Evolutionary conservation across 2,113 vertebrate genomes (phyloP).

Genomic region (Phylloscopus trochilus): DNA sequence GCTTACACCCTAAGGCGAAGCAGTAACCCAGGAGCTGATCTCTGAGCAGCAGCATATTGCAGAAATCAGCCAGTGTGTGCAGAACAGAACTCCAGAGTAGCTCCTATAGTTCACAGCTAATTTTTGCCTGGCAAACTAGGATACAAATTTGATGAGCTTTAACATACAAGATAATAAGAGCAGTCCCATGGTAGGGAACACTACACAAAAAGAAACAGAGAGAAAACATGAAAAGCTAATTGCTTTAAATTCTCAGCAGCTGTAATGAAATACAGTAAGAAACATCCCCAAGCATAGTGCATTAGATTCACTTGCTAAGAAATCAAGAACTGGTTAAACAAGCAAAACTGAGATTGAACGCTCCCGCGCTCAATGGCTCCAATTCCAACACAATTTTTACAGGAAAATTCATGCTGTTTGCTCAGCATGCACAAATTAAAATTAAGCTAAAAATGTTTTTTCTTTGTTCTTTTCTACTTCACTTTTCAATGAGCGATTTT

Average conservation of each 20-base stretch:
- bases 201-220: slow-evolving; percentile 24
- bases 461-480: neutral
- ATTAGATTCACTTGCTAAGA: slow-evolving; percentile 6
- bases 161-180: slow-evolving; percentile 23
- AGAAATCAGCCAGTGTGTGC: neutral
- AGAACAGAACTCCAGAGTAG: neutral
- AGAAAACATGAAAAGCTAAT: slow-evolving; percentile 44
- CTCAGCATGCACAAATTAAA: slow-evolving; percentile 33
- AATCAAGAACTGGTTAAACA: slow-evolving; percentile 51
- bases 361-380: slow-evolving; percentile 23
- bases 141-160: slow-evolving; percentile 43
- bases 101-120: neutral
- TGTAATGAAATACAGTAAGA: slow-evolving; percentile 45
- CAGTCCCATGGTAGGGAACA: neutral
- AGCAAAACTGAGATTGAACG: slow-evolving; percentile 39
- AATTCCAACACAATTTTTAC: slow-evolving; percentile 40
- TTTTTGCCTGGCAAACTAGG: slow-evolving; percentile 18
- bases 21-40: neutral
- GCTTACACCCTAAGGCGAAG: neutral
- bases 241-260: slow-evolving; percentile 57
- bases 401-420: slow-evolving; percentile 51
- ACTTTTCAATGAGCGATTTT: slow-evolving; percentile 49
- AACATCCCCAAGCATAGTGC: slow-evolving; percentile 16
- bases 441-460: slow-evolving; percentile 47
- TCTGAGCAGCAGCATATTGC: neutral